A percentile compares a stretch with the other conserved stretches of the same genome.
phyloP scores from a whole-genome alignment of 2,888 invertebrate species.

The Tiliacea aurago region DNA sequence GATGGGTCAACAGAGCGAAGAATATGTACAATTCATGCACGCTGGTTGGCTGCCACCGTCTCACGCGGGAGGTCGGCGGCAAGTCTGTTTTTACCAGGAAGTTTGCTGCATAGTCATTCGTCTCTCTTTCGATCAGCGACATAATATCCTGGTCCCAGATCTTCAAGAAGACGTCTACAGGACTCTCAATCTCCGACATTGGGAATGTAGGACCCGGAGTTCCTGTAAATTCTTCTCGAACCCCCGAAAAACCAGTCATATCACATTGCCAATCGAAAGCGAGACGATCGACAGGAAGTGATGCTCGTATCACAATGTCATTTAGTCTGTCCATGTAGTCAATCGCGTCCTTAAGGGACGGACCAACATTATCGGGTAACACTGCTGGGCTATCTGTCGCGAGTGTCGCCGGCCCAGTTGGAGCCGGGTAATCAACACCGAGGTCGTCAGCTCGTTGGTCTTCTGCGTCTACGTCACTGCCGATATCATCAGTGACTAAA shows the following conservation, averaged over 20 bases:
- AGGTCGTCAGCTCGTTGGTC: not conserved
- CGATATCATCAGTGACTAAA: not conserved
- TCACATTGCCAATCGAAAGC: not conserved
- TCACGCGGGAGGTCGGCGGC: accelerated
- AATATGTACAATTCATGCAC: not conserved
- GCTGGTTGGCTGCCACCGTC: not conserved
- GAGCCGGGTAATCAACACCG: not conserved
- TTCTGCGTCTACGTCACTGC: not conserved
- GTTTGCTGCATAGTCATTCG: not conserved
- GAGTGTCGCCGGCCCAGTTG: accelerated
- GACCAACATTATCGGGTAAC: not conserved
- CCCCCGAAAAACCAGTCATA: not conserved
- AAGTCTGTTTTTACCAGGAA: not conserved
- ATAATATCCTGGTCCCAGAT: no score
- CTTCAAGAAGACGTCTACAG: no score
- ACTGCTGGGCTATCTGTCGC: not conserved
- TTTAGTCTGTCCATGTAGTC: not conserved
- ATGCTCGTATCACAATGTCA: not conserved
- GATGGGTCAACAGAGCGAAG: not conserved
- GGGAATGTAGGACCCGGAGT: no score
- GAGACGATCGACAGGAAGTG: not conserved
- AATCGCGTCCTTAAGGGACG: accelerated
- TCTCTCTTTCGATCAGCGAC: not conserved
- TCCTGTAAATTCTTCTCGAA: no score
- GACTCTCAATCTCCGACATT: no score